phyloP scores from a whole-genome alignment of 2,888 invertebrate genomes.

The Protophormia terraenovae region DNA sequence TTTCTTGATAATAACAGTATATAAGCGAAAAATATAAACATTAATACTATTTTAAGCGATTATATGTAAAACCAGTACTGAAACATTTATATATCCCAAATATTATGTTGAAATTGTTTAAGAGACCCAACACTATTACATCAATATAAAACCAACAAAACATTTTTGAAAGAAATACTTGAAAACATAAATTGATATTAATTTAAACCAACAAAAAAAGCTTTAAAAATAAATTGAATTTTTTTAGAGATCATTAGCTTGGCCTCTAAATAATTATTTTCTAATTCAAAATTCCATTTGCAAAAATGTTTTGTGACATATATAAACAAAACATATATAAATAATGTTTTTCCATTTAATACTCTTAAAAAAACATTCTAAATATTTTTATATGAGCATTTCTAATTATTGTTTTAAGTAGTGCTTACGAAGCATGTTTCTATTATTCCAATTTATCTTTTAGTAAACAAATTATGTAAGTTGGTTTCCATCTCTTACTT shows the following conservation, averaged over 20 bases:
- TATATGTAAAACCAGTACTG: slow-evolving; percentile 34
- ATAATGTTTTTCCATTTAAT: neutral
- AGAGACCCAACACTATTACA: neutral
- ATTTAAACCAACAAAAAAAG: neutral
- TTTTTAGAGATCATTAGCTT: slow-evolving; percentile 9
- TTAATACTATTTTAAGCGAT: slow-evolving; percentile 34
- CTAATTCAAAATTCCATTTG: slow-evolving; percentile 22
- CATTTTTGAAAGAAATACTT: neutral
- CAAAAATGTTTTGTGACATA: neutral
- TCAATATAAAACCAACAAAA: neutral
- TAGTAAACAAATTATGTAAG: slow-evolving; percentile 30
- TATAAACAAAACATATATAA: neutral
- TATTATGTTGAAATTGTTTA: slow-evolving; percentile 13
- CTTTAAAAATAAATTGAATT: slow-evolving; percentile 7
- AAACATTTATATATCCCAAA: neutral
- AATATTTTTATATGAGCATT: slow-evolving; percentile 31
- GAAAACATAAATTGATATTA: neutral
- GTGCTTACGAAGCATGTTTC: neutral
- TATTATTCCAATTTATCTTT: slow-evolving; percentile 45
- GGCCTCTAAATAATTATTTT: neutral
- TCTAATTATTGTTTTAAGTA: slow-evolving; percentile 5
- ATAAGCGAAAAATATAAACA: slow-evolving; percentile 13
- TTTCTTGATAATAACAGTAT: slow-evolving; percentile 5
- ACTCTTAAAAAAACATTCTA: slow-evolving; percentile 33
- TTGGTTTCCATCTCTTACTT: slow-evolving; percentile 12